A percentile compares a stretch with the other conserved stretches of the same genome.
phyloP scores from a whole-genome alignment of 2,888 invertebrate genomes.

The Ecdyonurus torrentis region DNA sequence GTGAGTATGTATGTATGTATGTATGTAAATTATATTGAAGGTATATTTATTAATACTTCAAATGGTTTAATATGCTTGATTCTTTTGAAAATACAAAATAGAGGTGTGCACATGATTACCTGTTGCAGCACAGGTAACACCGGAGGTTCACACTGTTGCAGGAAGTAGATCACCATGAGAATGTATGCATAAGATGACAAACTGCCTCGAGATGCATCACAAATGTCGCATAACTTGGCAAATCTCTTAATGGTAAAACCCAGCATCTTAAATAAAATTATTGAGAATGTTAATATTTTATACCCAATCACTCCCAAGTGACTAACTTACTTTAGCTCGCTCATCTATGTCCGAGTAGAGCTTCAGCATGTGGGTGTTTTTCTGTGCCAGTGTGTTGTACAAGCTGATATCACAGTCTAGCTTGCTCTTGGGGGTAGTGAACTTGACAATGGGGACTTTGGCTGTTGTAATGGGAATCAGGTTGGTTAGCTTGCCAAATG shows the following conservation, averaged over 20 bases:
- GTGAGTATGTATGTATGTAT: no score
- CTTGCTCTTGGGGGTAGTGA: slow-evolving; percentile 23
- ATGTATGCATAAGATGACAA: slow-evolving; percentile 42
- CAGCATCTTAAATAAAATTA: no score
- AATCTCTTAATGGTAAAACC: slow-evolving; percentile 35
- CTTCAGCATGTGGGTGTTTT: slow-evolving; percentile 33
- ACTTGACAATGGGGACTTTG: slow-evolving; percentile 43
- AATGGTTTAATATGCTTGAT: slow-evolving; percentile 10
- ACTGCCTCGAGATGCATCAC: slow-evolving; percentile 40
- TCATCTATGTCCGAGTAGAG: slow-evolving; percentile 32
- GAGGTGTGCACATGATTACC: slow-evolving; percentile 22
- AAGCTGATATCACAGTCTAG: slow-evolving; percentile 41
- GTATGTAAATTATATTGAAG: no score
- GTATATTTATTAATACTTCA: no score
- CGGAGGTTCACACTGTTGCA: slow-evolving; percentile 35
- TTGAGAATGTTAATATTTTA: no score
- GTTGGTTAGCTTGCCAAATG: slow-evolving; percentile 22
- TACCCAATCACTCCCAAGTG: no score
- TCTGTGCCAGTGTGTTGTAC: slow-evolving; percentile 36
- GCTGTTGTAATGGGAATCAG: slow-evolving; percentile 34
- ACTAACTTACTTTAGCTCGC: slow-evolving; percentile 26
- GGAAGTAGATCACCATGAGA: slow-evolving; percentile 37
- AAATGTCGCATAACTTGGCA: slow-evolving; percentile 37
- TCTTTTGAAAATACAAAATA: no score
- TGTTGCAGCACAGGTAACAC: slow-evolving; percentile 40